These are phyloP conservation scores for Cataglyphis albicans DNA, from an alignment of 2,888 invertebrate species.

Conservation along the genomic window DNA sequence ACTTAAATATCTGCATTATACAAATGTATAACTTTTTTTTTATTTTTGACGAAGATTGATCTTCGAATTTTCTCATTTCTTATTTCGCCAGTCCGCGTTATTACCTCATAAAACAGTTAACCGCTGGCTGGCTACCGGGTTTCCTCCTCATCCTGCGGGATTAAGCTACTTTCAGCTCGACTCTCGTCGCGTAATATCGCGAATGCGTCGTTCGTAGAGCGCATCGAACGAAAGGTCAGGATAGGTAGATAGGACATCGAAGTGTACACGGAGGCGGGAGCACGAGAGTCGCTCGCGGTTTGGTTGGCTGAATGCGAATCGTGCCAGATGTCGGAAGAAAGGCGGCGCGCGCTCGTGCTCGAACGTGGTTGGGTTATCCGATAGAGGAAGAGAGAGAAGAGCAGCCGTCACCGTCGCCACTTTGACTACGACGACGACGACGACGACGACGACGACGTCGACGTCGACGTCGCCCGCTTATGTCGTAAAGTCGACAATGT, in stretches of 20 bases:
- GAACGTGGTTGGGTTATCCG: conserved; percentile 32
- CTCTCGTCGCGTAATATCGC: conserved; percentile 21
- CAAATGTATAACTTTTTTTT: not conserved
- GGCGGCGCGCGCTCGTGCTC: conserved; percentile 40
- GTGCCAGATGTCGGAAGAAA: conserved; percentile 58
- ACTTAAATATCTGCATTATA: not conserved
- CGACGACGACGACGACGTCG: not conserved
- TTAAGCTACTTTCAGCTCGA: conserved; percentile 26
- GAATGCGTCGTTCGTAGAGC: conserved; percentile 28
- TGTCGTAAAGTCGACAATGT: conserved; percentile 56
- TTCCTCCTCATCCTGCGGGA: conserved; percentile 13
- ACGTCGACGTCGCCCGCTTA: not conserved
- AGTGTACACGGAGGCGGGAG: conserved; percentile 58
- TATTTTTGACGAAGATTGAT: not conserved
- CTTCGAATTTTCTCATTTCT: not conserved
- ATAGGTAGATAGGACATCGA: conserved; percentile 54
- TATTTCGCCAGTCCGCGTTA: not conserved
- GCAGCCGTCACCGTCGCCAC: not conserved
- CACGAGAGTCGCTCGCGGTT: conserved; percentile 47
- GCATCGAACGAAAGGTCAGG: conserved; percentile 50
- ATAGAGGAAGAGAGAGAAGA: conserved; percentile 4
- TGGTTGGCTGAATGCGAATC: conserved; percentile 60
- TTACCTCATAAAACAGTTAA: conserved; percentile 8
- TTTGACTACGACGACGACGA: not conserved
- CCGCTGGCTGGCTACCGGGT: conserved; percentile 9